These are phyloP conservation scores for Oceanites oceanicus DNA, from an alignment of 2,113 vertebrate species.

Conservation along the genomic window DNA sequence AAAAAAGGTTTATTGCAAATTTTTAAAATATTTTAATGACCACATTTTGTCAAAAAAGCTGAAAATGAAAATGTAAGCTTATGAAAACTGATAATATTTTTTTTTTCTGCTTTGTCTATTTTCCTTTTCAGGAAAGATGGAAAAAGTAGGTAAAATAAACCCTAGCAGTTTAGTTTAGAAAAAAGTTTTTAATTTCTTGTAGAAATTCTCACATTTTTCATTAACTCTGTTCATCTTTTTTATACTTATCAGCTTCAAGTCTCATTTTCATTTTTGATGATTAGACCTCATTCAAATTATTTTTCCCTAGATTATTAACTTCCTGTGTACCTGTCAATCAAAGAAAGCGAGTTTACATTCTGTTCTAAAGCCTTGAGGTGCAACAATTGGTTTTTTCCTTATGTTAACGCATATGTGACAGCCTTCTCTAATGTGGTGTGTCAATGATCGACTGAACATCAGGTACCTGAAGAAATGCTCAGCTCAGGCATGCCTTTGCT, in stretches of 20 bases:
- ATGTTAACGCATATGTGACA: not conserved
- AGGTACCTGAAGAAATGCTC: not conserved
- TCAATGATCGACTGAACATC: not conserved
- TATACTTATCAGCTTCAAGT: not conserved
- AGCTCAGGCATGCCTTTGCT: not conserved
- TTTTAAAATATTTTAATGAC: not conserved
- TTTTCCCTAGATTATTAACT: not conserved
- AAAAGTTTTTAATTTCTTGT: not conserved
- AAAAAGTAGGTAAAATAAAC: not conserved
- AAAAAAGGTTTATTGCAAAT: not conserved
- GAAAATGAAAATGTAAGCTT: not conserved
- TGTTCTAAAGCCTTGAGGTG: not conserved
- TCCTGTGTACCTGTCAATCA: not conserved
- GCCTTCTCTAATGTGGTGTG: not conserved
- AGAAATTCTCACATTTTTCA: not conserved
- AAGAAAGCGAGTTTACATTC: not conserved
- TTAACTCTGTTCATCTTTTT: not conserved
- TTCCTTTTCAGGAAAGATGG: not conserved
- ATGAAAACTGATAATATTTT: not conserved
- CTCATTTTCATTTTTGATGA: not conserved
- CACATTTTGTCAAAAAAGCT: not conserved
- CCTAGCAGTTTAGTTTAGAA: not conserved
- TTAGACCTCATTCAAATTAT: not conserved
- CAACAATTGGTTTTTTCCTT: not conserved
- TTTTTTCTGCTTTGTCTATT: not conserved